These are phyloP conservation scores for Zonotrichia albicollis DNA, from an alignment of 2,797 vertebrate genomes.

Conservation along the genomic window DNA sequence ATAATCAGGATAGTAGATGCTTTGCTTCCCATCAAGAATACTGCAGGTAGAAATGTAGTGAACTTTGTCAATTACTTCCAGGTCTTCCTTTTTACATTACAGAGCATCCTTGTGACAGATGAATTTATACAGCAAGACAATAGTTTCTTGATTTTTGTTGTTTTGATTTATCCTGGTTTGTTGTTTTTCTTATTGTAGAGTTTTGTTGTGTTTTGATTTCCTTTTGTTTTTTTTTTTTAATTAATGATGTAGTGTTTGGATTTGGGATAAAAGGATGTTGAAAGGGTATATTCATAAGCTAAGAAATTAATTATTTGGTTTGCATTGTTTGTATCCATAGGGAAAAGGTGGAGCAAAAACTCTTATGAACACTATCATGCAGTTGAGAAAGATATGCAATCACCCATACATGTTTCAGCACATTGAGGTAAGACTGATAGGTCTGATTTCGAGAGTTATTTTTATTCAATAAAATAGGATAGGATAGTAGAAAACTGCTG, in stretches of 20 bases:
- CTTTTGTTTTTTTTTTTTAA: neutral
- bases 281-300: neutral
- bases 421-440: constrained; percentile 80
- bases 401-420: constrained; percentile 98
- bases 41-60: neutral
- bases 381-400: constrained; percentile 97
- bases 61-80: neutral
- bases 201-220: neutral
- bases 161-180: neutral
- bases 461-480: neutral
- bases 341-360: constrained; percentile 98
- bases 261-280: neutral
- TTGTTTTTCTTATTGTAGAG: accelerated
- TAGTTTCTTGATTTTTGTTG: neutral
- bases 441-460: neutral
- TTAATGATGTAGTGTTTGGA: accelerated
- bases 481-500: neutral
- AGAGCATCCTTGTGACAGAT: neutral
- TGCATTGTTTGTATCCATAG: constrained; percentile 66
- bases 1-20: neutral
- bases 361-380: constrained; percentile 99
- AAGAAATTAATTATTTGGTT: neutral
- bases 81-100: neutral
- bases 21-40: neutral
- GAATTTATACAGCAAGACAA: neutral